Evolutionary conservation across 2,797 vertebrate species (phyloP), one percentile per base, ranked within the genome.

Genomic region (Spizella passerina): DNA sequence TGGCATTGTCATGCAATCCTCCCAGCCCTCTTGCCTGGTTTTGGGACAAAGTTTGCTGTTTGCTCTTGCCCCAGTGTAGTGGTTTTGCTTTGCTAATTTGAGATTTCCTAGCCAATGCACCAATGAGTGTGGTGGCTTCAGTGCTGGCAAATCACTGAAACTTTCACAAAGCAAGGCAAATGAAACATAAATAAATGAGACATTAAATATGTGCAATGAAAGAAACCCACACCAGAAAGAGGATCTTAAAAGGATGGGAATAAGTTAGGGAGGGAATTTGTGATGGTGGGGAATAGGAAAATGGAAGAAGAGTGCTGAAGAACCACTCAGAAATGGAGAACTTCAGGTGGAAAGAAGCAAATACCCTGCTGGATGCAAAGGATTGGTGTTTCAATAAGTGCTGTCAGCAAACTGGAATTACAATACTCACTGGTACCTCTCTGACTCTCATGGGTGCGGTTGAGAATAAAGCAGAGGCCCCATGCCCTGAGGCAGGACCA

Each of bases 331-430:
- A 76, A 49, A 18, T 8, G 6, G 21, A 65, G 15, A 60, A 1
- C 26, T 77, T 72, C 46, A 46, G 47, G 21, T 43, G 20, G 22
- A 32, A 83, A 49, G 15, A 80, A 11, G 15, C 14, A 8, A 78
- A 79, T 9, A 30, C 3, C 1, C 4, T 56, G 14, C 26, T 32
- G 55, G 21, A 30, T 77, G 22, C 21, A 75, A 43, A 52, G 20
- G 14, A 75, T 69, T 72, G 43, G 16, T 44, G 18, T 69, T 76
- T 46, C 38, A 38, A n/a, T 29, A 12, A 15, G 34, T 0, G 0
- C 1, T 56, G 55, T 47, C 59, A 72, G 24, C 13, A 56, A 20
- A 34, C 21, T 49, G 30, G 59, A 47, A 21, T 64, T 32, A 17
- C 34, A 39, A 12, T 3, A 7, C 7, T 14, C 9, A 27, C 14